Evolutionary conservation across 2,888 invertebrate genomes (phyloP), one percentile per base, ranked within the genome.

Genomic region (Polyploca ridens): DNA sequence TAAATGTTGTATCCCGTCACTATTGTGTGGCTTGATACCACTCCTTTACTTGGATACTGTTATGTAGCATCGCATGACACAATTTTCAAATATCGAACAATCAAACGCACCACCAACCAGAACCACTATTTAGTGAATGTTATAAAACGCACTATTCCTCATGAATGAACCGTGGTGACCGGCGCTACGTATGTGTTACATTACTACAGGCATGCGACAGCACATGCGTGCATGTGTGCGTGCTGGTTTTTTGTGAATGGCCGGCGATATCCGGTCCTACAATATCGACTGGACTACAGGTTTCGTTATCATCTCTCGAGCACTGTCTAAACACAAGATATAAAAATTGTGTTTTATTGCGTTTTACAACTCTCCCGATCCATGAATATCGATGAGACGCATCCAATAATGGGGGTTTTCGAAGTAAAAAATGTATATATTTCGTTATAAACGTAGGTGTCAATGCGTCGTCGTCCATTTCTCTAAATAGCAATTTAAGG

Each of bases 261-360:
- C 84, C 90, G 81, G 81, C 86, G 89, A 90, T 91, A 93, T 94
- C 94, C 94, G 94, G 94, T 91, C 91, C 85, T 87, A 85, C 82
- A 82, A 83, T 88, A 89, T 89, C 82, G 86, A 78, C 83, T 79
- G 85, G 82, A 74, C 82, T 89, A 89, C 93, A 90, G 90, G 93
- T 93, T 93, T 90, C 82, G 91, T 94, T 94, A 94, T 94, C 93
- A 91, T 85, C 89, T 90, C 89, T 88, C 90, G 86, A 82, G 84
- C 88, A 86, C 91, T 89, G 93, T 93, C 93, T 93, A 93, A 93
- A 93, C 90, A 92, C 78, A 83, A 88, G 87, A 91, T 91, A 92
- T 93, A 93, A 93, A 93, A 92, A 91, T 91, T 87, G 90, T 89
- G 91, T 90, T 93, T 93, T 94, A 94, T 93, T 89, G 78, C 89